These are phyloP conservation scores for Onychomys leucogaster DNA, from an alignment of 2,797 vertebrate species.

Conservation along the genomic window DNA sequence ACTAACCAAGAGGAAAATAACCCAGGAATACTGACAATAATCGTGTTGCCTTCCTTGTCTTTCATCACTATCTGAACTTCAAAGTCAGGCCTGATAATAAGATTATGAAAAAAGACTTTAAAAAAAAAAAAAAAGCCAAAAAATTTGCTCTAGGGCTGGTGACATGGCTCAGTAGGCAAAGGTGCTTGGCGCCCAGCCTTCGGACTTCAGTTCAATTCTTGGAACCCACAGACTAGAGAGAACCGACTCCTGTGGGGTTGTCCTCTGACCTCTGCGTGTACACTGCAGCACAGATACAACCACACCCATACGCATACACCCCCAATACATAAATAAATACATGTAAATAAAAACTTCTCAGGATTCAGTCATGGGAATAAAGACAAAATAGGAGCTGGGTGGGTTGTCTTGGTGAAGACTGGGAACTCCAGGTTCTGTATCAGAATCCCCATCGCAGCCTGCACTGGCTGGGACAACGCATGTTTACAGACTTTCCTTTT, in stretches of 20 bases:
- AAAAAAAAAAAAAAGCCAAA: not conserved
- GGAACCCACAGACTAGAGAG: not conserved
- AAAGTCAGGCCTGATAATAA: not conserved
- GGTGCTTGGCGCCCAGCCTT: not conserved
- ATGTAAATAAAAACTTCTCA: not conserved
- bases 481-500: not conserved
- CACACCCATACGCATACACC: not conserved
- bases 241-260: not conserved
- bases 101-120: not conserved
- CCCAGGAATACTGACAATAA: not conserved
- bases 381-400: constrained; percentile 2
- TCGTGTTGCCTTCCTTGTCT: not conserved
- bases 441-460: not conserved
- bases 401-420: not conserved
- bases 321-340: not conserved
- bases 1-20: not conserved
- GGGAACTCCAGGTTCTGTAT: constrained; percentile 17
- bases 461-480: not conserved
- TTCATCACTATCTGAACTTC: not conserved
- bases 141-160: not conserved
- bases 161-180: not conserved
- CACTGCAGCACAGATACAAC: not conserved
- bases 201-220: not conserved
- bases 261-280: not conserved
- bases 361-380: not conserved